Evolutionary conservation across 2,888 invertebrate species (phyloP), one percentile per base, ranked within the genome.

Genomic region (Xestia xanthographa): DNA sequence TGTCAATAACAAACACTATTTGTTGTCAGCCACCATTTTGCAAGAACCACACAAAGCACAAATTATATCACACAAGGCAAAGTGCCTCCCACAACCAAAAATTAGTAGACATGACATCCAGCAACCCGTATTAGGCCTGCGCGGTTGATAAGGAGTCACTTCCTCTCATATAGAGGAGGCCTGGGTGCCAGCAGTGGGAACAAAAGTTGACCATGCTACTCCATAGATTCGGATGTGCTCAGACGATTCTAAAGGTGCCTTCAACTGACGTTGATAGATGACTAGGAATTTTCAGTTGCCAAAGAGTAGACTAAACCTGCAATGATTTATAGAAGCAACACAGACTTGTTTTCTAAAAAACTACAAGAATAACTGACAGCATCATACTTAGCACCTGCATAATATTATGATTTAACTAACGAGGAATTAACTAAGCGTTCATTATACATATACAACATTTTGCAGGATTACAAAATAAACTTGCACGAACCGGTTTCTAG

Each of bases 321-420:
- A 22, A 58, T 78, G 79, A 75, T 78, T 75, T 67, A 79, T 79
- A 41, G 56, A 58, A 45, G 45, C 14, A 75, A 77, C 66, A 38
- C 65, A 66, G 66, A 77, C 26, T 5, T 56, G 75, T 75, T 75
- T 66, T 38, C 17, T 9, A 66, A 34, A 75, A 76, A 75, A 45
- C 43, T 70, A 43, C n/a, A 20, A 56, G 43, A 73, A 73, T 73
- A 72, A 14, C 56, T 48, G 38, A 48, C 6, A 9, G 26, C 45
- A 8, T 34, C 34, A 20, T 29, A 38, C 20, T 38, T 41, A 38
- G 6, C 60, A 60, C 38, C 41, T 62, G 41, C 29, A 62, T 63
- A 77, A 58, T 62, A 72, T 67, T 77, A 58, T 76, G 48, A 60
- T 76, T n/a, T 43, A 20, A 20, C 60, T 60, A 60, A 60, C 20